These are phyloP conservation scores for Bergia puertoricense DNA, from an alignment of 92 coral and sea anemone species.

Conservation along the genomic window DNA sequence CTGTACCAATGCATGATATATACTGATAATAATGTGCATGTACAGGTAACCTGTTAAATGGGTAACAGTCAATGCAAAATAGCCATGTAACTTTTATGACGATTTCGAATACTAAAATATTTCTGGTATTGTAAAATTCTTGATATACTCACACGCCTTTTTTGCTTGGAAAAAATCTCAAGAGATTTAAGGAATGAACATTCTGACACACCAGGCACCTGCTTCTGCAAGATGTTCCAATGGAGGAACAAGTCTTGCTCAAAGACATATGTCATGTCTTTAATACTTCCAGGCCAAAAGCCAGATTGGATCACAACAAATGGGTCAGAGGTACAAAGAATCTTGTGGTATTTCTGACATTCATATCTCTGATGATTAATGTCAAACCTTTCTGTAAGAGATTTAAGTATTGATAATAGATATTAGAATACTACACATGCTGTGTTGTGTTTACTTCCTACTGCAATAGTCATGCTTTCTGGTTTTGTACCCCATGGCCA, in stretches of 20 bases:
- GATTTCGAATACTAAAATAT: not conserved
- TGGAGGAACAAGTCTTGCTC: slow-evolving; percentile 54
- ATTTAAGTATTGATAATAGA: no score
- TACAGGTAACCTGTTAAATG: not conserved
- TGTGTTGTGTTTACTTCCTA: not conserved
- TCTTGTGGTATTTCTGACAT: slow-evolving; percentile 41
- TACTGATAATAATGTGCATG: no score
- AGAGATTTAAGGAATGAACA: slow-evolving; percentile 56
- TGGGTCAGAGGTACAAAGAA: slow-evolving; percentile 51
- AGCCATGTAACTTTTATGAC: not conserved
- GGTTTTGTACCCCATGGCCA: no score
- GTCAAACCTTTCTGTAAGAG: slow-evolving; percentile 59
- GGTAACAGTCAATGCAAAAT: not conserved
- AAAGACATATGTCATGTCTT: slow-evolving; percentile 46
- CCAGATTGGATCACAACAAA: slow-evolving; percentile 51
- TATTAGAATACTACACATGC: no score
- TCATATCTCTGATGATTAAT: slow-evolving; percentile 35
- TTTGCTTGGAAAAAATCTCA: slow-evolving; percentile 58
- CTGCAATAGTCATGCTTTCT: no score
- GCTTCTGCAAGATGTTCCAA: slow-evolving; percentile 65
- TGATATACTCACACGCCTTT: slow-evolving; percentile 59
- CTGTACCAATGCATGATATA: no score
- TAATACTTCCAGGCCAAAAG: slow-evolving; percentile 69
- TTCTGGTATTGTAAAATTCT: not conserved
- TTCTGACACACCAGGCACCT: slow-evolving; percentile 65